Evolutionary conservation across 1,140 invertebrate genomes (phyloP).

Genomic region (Leptinotarsa texana): DNA sequence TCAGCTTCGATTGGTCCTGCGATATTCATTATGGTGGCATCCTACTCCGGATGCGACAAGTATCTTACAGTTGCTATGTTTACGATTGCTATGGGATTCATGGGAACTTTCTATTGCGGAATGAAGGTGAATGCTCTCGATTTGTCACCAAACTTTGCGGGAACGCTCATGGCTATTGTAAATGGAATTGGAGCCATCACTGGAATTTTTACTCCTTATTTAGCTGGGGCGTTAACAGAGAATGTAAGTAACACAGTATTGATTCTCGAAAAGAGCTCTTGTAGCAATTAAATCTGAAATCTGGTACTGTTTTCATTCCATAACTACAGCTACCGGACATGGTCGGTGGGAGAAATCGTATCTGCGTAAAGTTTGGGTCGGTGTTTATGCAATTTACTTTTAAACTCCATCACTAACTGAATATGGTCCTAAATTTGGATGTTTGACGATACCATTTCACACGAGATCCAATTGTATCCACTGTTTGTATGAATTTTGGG

Average conservation of each 20-base stretch:
- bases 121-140: conserved; percentile 84
- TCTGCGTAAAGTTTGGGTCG: too few species aligned
- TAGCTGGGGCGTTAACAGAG: conserved; percentile 76
- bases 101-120: conserved; percentile 77
- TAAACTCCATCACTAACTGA: too few species aligned
- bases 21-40: conserved; percentile 78
- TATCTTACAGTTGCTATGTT: conserved; percentile 68
- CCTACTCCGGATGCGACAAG: conserved; percentile 77
- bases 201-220: conserved; percentile 78
- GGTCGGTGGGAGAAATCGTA: too few species aligned
- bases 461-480: too few species aligned
- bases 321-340: too few species aligned
- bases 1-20: conserved; percentile 74
- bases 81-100: conserved; percentile 73
- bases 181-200: conserved; percentile 84
- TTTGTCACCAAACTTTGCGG: conserved; percentile 81
- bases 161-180: conserved; percentile 81
- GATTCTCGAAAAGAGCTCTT: too few species aligned
- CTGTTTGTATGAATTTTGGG: too few species aligned
- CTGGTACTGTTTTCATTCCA: too few species aligned
- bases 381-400: too few species aligned
- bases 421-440: too few species aligned
- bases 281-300: too few species aligned
- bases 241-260: conserved; percentile 60
- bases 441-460: too few species aligned